Conservation (phyloP, 2,113 vertebrate genomes). For the Holacanthus passer region DNA sequence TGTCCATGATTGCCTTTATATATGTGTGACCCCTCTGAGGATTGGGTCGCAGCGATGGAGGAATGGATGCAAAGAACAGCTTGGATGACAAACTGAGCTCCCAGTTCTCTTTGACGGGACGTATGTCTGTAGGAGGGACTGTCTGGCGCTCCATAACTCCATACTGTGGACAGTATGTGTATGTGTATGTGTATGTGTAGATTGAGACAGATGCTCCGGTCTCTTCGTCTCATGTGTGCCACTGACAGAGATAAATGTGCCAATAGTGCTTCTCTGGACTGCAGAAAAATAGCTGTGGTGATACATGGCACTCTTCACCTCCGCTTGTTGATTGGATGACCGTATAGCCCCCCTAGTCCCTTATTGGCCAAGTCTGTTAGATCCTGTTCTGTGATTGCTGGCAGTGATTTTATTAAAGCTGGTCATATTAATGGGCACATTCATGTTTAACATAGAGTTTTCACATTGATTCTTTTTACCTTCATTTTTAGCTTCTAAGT, state of each 20-base stretch:
- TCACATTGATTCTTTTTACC: not conserved
- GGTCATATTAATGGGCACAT: not conserved
- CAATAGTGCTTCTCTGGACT: slow-evolving; percentile 46
- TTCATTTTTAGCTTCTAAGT: no score
- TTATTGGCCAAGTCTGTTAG: slow-evolving; percentile 5
- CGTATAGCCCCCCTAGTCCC: not conserved
- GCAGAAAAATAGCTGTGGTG: slow-evolving; percentile 30
- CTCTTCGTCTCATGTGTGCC: slow-evolving; percentile 36
- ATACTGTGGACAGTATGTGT: slow-evolving; percentile 47
- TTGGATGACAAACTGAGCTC: slow-evolving; percentile 57
- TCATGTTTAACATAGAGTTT: not conserved
- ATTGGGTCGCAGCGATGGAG: slow-evolving; percentile 11
- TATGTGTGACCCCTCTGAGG: not conserved
- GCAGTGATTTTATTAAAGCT: slow-evolving; percentile 1
- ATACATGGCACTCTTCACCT: slow-evolving; percentile 7
- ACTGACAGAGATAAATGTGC: slow-evolving; percentile 67
- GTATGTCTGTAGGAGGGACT: slow-evolving; percentile 62
- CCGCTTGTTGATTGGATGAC: slow-evolving; percentile 22
- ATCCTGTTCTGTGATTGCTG: not conserved
- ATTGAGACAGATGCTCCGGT: slow-evolving; percentile 63
- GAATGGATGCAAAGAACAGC: slow-evolving; percentile 47
- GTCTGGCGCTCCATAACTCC: slow-evolving; percentile 54
- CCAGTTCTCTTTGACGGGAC: slow-evolving; percentile 29
- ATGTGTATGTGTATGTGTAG: slow-evolving; percentile 47
- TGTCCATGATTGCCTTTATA: not conserved